Evolutionary conservation across 2,113 vertebrate species (phyloP), one percentile per base, ranked within the genome.

Genomic region (Edolisoma coerulescens): DNA sequence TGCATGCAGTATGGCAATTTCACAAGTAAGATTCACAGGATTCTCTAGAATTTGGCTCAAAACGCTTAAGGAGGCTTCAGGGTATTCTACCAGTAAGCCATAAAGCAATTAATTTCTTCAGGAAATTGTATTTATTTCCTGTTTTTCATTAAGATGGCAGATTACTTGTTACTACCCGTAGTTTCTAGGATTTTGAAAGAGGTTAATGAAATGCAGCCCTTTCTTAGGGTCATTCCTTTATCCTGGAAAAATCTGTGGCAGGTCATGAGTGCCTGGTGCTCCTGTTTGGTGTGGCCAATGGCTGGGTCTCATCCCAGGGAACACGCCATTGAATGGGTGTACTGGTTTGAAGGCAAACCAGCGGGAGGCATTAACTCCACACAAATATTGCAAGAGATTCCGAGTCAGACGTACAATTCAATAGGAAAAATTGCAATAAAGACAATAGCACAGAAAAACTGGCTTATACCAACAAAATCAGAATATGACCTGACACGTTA

Each of bases 191-290:
- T 73, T 23, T 64, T 39, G 32, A 44, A 71, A 37, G 39, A 73
- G 2, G 10, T 4, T 57, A 18, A 50, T 22, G 27, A 44, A 84
- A 84, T 83, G 57, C 32, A 57, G 2, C 8, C 4, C 7, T 59
- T 81, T 53, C 27, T 89, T 49, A 32, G 11, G 17, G 15, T 54
- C 12, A 8, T 42, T 59, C 23, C 4, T 81, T 70, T 44, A 81
- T 37, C 10, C n/a, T 52, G 49, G 6, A 13, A 57, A 65, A 56
- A 42, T 27, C 30, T 53, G 42, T 0, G 3, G 11, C 8, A 33
- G 16, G 7, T 8, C 17, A 19, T 1, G 9, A 45, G 4, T 0
- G 1, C 5, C 13, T 4, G 0, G 0, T 52, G 28, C 8, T 82
- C 16, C 41, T 21, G 16, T 53, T 26, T 4, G 1, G 3, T 37